Evolutionary conservation across 2,888 invertebrate genomes (phyloP).

Genomic region (Nymphalis polychloros): DNA sequence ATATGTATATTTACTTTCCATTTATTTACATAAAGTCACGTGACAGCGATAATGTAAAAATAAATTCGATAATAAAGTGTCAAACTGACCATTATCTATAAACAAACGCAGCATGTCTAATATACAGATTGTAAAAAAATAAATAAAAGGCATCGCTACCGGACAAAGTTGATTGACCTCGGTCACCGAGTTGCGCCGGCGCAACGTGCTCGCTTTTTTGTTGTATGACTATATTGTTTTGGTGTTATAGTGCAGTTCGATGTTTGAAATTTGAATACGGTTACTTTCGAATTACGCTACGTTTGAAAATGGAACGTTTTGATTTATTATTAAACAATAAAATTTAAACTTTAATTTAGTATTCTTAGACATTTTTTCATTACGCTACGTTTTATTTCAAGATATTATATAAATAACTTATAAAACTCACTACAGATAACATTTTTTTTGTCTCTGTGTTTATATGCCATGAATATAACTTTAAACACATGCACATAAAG

Average conservation of each 20-base stretch:
- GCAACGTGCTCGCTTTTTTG: constrained; percentile 47
- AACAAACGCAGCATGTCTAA: constrained; percentile 12
- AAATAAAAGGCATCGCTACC: constrained; percentile 50
- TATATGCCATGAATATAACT: too few relatives aligned
- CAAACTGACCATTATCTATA: constrained; percentile 7
- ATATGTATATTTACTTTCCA: background rate
- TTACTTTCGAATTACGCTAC: background rate
- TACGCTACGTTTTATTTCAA: too few relatives aligned
- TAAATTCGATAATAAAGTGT: constrained; percentile 9
- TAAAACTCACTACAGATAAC: too few relatives aligned
- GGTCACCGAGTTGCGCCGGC: constrained; percentile 46
- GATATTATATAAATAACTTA: too few relatives aligned
- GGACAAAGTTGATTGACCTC: constrained; percentile 66
- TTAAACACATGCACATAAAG: too few relatives aligned
- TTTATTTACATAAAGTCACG: background rate
- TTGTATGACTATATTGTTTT: constrained; percentile 40
- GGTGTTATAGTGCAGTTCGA: constrained; percentile 26
- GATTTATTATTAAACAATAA: background rate
- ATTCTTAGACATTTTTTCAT: too few relatives aligned
- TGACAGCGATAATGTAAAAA: constrained; percentile 1
- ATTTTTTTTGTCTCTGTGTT: too few relatives aligned
- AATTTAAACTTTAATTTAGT: too few relatives aligned
- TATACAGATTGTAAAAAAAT: constrained; percentile 31
- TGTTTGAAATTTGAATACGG: constrained; percentile 8
- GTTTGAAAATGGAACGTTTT: background rate